Percentiles rank a stretch among this genome's conserved stretches.
Conservation (phyloP, 2,797 vertebrate species). For the Muscicapa comitata region DNA sequence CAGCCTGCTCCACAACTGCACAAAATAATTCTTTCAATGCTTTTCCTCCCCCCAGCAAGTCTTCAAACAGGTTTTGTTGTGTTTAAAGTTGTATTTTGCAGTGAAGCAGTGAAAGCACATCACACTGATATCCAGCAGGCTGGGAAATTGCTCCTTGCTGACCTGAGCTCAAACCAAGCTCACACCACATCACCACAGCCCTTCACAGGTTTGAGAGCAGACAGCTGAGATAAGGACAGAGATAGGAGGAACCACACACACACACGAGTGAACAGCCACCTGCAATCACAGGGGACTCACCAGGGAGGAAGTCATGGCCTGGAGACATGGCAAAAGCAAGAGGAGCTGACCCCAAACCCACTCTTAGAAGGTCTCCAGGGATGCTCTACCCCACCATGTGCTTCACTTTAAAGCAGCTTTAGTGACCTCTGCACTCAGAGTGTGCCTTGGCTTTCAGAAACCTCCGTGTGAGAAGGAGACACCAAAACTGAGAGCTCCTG, state of each 20-base stretch:
- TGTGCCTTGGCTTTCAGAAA: neutral
- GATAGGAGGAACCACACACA: neutral
- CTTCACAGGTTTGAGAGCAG: neutral
- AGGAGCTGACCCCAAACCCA: neutral
- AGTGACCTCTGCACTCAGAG: neutral
- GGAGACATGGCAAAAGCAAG: rapidly evolving
- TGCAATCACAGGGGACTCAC: neutral
- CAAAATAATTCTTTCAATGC: neutral
- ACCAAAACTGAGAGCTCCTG: neutral
- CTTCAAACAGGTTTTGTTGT: neutral
- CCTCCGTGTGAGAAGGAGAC: rapidly evolving
- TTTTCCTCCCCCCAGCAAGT: neutral
- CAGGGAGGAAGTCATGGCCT: neutral
- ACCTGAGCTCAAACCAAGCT: neutral
- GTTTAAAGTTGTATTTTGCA: neutral
- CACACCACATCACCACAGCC: neutral
- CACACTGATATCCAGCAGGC: rapidly evolving
- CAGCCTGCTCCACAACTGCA: neutral
- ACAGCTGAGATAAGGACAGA: constrained; percentile 10
- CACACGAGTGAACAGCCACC: neutral
- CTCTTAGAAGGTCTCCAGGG: neutral
- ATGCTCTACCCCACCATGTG: rapidly evolving
- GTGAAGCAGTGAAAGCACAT: neutral
- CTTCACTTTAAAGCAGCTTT: neutral
- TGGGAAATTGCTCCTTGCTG: neutral